Conservation (phyloP, 2,888 invertebrate genomes). For the Tuta absoluta region DNA sequence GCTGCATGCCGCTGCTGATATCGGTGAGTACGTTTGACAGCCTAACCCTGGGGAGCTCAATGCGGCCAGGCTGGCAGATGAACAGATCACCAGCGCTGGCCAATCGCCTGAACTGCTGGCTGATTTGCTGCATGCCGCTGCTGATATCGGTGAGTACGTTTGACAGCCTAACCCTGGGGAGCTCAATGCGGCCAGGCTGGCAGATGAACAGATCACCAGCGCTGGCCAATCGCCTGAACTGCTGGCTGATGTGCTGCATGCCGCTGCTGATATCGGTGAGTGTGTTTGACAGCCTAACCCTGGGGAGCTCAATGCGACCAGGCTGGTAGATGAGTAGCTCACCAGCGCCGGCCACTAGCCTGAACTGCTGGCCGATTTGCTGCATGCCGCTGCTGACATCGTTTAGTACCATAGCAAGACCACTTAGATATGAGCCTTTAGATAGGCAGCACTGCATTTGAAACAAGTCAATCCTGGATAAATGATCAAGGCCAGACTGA, state of each 20-base stretch:
- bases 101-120: conserved; percentile 88
- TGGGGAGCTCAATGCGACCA: background rate
- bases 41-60: background rate
- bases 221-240: conserved; percentile 83
- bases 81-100: conserved; percentile 87
- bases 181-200: background rate
- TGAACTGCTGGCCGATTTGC: conserved; percentile 86
- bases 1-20: conserved; percentile 84
- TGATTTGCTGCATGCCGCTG: conserved; percentile 80
- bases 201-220: background rate
- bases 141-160: conserved; percentile 68
- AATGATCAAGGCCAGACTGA: background rate
- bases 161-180: background rate
- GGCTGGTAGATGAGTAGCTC: conserved; percentile 82
- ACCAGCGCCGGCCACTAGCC: conserved; percentile 88
- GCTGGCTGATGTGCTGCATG: conserved; percentile 86
- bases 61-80: conserved; percentile 64
- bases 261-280: conserved; percentile 80
- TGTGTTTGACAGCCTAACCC: conserved; percentile 15
- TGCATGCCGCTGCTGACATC: conserved; percentile 83
- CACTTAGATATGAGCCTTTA: background rate
- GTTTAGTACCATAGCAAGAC: conserved; percentile 48
- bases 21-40: conserved; percentile 51
- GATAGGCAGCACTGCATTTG: no score
- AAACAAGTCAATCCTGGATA: background rate